Percentiles rank a stretch among this genome's conserved stretches.
These are phyloP conservation scores for Chamaetylas fuelleborni DNA, from an alignment of 2,113 vertebrate species.

Conservation along the genomic window DNA sequence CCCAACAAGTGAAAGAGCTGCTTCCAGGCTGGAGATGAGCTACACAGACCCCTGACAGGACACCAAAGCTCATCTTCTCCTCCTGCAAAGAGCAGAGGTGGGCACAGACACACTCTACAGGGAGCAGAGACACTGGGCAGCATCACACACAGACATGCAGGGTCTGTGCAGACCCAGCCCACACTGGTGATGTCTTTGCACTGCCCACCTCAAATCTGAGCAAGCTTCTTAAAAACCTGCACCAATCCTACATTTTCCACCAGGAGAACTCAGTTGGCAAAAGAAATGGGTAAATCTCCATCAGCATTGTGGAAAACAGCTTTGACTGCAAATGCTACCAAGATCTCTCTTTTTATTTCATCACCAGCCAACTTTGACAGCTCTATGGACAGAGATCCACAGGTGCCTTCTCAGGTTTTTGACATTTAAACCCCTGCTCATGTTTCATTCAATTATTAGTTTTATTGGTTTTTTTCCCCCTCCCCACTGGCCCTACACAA, in stretches of 20 bases:
- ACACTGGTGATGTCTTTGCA: accelerated
- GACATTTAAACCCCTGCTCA: not conserved
- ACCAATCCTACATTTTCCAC: not conserved
- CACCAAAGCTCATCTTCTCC: not conserved
- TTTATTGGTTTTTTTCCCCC: not conserved
- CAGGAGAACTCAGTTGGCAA: not conserved
- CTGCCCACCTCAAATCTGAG: not conserved
- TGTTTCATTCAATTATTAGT: not conserved
- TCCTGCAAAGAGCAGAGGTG: accelerated
- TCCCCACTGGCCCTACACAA: not conserved
- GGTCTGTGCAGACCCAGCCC: accelerated
- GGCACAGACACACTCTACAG: not conserved
- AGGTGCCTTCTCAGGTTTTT: not conserved
- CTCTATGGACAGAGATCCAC: not conserved
- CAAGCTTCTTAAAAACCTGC: not conserved
- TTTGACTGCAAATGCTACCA: not conserved
- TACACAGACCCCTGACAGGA: not conserved
- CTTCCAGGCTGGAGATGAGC: not conserved
- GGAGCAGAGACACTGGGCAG: not conserved
- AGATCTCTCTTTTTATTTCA: not conserved
- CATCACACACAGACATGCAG: not conserved
- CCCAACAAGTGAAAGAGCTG: not conserved
- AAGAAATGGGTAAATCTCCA: not conserved
- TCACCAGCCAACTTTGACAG: not conserved
- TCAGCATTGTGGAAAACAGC: not conserved